These are phyloP conservation scores for Kradibia gibbosae DNA, from an alignment of 1,140 invertebrate genomes.

Conservation along the genomic window DNA sequence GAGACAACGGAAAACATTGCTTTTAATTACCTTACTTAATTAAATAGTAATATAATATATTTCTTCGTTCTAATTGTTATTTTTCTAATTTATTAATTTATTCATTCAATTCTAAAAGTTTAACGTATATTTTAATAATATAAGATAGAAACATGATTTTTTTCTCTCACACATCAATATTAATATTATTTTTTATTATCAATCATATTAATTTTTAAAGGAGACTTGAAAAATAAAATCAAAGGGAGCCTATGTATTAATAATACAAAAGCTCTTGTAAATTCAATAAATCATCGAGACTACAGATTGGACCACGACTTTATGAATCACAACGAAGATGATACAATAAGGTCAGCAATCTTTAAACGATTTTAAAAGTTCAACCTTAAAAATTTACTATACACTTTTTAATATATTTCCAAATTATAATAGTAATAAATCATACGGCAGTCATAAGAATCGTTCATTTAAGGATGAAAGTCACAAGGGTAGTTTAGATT, in stretches of 20 bases:
- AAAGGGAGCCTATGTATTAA: constrained; percentile 82
- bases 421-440: constrained; percentile 82
- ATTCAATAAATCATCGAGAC: constrained; percentile 82
- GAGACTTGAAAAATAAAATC: constrained; percentile 82
- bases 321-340: constrained; percentile 78
- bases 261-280: constrained; percentile 80
- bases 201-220: constrained; percentile 66
- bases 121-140: too few species aligned
- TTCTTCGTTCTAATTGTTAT: too few species aligned
- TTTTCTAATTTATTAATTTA: too few species aligned
- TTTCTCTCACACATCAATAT: background rate
- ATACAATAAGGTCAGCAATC: constrained; percentile 69
- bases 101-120: too few species aligned
- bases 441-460: constrained; percentile 93
- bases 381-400: background rate
- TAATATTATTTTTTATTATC: background rate
- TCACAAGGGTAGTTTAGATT: constrained; percentile 88
- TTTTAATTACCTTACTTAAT: too few species aligned
- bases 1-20: too few species aligned
- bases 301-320: constrained; percentile 83
- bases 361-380: constrained; percentile 45
- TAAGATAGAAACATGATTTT: too few species aligned
- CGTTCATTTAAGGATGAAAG: constrained; percentile 89
- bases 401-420: constrained; percentile 8
- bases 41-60: too few species aligned